Evolutionary conservation across 2,888 invertebrate genomes (phyloP).

Genomic region (Parnassius glacialis): DNA sequence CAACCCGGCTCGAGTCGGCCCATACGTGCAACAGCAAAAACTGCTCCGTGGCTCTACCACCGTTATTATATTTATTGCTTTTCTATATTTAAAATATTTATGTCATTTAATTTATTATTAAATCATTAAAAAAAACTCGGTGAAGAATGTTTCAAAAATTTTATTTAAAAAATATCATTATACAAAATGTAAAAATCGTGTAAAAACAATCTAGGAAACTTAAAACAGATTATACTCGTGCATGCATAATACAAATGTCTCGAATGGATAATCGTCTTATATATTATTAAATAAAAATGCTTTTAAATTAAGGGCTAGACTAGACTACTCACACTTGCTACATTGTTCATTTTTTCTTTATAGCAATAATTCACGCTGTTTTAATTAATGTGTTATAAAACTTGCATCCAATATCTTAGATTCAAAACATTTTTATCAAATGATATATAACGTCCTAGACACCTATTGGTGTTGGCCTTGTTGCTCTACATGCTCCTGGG

Average conservation of each 20-base stretch:
- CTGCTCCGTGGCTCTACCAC: no score
- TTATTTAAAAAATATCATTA: conserved; percentile 22
- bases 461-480: conserved; percentile 38
- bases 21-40: no score
- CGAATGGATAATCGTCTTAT: conserved; percentile 1
- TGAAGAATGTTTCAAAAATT: no score
- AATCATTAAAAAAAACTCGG: no score
- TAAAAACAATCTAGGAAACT: conserved; percentile 19
- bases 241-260: background rate
- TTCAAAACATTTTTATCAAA: conserved; percentile 7
- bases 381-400: background rate
- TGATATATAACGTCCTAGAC: background rate
- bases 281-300: conserved; percentile 8
- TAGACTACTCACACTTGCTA: background rate
- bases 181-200: conserved; percentile 29
- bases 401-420: background rate
- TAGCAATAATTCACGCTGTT: no score
- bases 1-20: no score
- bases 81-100: no score
- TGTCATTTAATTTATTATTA: no score
- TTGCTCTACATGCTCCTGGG: conserved; percentile 65
- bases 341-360: background rate
- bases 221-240: background rate
- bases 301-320: background rate
- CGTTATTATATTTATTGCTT: no score